Evolutionary conservation across 2,113 vertebrate species (phyloP).

Genomic region (Semicossyphus pulcher): DNA sequence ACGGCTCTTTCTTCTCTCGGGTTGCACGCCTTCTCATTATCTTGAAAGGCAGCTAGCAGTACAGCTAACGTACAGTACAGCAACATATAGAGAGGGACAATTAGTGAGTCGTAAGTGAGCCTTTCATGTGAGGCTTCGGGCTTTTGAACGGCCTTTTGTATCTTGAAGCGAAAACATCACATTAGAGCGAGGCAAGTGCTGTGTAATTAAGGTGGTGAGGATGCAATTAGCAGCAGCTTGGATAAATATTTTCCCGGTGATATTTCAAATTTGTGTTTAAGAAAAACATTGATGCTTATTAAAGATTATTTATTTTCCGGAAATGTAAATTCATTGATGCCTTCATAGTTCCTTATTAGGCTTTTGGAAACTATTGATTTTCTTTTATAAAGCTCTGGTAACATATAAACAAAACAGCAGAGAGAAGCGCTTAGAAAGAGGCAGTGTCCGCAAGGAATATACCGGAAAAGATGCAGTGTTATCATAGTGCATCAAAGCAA

Average conservation of each 20-base stretch:
- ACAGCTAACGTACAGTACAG: not conserved
- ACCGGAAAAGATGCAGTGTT: not conserved
- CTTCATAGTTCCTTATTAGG: not conserved
- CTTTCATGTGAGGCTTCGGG: constrained; percentile 15
- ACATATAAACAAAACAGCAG: not conserved
- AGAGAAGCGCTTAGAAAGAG: not conserved
- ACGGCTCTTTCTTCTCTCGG: constrained; percentile 14
- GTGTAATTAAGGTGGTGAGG: constrained; percentile 27
- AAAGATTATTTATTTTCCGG: constrained; percentile 4
- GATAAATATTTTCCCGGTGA: constrained; percentile 17
- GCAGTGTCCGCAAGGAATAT: not conserved
- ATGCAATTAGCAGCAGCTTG: constrained; percentile 26
- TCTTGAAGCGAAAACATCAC: constrained; percentile 19
- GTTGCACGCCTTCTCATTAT: constrained; percentile 25
- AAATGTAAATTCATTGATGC: not conserved
- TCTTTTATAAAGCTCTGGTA: not conserved
- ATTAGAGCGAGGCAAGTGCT: not conserved
- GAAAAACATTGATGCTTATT: constrained; percentile 2
- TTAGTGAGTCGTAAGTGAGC: constrained; percentile 14
- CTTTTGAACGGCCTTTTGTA: constrained; percentile 17
- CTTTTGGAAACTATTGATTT: not conserved
- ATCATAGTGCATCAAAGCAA: not conserved
- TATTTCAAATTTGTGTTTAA: constrained; percentile 3
- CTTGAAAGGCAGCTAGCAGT: constrained; percentile 5
- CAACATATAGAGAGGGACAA: constrained; percentile 9